Evolutionary conservation across 1,140 invertebrate genomes (phyloP).

Genomic region (Mactra quadrangularis): DNA sequence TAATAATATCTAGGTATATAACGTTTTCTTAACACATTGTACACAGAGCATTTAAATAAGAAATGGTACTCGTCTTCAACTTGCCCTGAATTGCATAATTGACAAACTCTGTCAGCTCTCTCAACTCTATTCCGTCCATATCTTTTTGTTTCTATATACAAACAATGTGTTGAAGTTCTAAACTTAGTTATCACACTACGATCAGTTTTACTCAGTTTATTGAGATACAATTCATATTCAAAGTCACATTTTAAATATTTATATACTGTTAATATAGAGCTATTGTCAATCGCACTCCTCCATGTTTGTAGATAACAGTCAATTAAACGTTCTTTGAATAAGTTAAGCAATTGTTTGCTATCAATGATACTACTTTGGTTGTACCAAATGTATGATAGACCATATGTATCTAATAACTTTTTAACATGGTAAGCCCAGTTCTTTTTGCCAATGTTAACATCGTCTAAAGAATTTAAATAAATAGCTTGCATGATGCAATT

Average conservation of each 20-base stretch:
- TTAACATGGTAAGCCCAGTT: neutral
- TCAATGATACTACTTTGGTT: neutral
- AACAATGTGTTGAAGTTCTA: neutral
- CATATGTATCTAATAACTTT: neutral
- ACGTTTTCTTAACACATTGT: neutral
- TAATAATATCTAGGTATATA: neutral
- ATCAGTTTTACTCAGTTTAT: neutral
- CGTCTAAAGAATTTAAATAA: neutral
- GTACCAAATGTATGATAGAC: neutral
- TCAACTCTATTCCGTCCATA: neutral
- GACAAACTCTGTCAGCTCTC: neutral
- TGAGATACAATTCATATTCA: neutral
- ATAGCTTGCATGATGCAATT: conserved; percentile 5
- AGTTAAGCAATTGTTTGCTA: neutral
- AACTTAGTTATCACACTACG: neutral
- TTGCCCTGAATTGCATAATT: neutral
- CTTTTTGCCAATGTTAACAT: neutral
- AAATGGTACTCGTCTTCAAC: conserved; percentile 4
- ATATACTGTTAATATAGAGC: neutral
- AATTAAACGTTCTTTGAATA: neutral
- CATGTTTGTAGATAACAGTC: neutral
- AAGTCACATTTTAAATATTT: neutral
- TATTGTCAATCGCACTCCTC: neutral
- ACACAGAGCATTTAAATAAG: neutral
- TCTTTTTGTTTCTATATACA: neutral